Evolutionary conservation across 35 echinoderm and acorn worm genomes (phyloP), one percentile per base, ranked within the genome.

Genomic region (Lytechinus variegatus): DNA sequence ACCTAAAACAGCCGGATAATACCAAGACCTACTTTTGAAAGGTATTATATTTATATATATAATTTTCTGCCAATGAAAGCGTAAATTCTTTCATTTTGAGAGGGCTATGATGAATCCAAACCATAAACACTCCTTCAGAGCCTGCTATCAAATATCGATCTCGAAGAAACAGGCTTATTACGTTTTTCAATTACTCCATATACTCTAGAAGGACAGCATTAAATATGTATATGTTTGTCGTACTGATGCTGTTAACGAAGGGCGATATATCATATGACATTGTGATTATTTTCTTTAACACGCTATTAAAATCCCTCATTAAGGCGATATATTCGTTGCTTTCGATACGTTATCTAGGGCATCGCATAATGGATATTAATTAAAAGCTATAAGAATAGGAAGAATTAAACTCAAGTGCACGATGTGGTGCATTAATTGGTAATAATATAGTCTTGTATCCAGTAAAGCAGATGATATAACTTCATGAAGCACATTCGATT

Each of bases 101-200:
- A 21, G 2, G 66, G 19, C 16, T 79, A 79, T 24, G 6, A 79
- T 79, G 5, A 79, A 44, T 44, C 33, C 33, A 44, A 44, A 8
- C 66, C 66, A 24, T 79, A 19, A 79, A 79, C 66, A 24, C 19
- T n/a, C 66, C 19, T 79, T 79, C 16, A 19, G 19, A 16, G 21
- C 8, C 19, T 7, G 3, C 66, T 79, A 79, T 79, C 66, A 79
- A 79, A 79, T 79, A 79, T 79, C 21, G 66, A 79, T 79, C 66
- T 79, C 1, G 16, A 6, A 79, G 21, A 79, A 79, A 79, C 66
- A 79, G 66, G 66, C 66, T 79, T 79, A 79, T 79, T 79, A 79
- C 66, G 66, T 79, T 79, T 44, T 79, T 79, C 66, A 79, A 79
- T 79, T 79, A 79, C 66, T 79, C 66, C 66, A 79, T 79, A 79